These are phyloP conservation scores for Parazoanthus darwini DNA, from an alignment of 92 coral and sea anemone species.

Conservation along the genomic window DNA sequence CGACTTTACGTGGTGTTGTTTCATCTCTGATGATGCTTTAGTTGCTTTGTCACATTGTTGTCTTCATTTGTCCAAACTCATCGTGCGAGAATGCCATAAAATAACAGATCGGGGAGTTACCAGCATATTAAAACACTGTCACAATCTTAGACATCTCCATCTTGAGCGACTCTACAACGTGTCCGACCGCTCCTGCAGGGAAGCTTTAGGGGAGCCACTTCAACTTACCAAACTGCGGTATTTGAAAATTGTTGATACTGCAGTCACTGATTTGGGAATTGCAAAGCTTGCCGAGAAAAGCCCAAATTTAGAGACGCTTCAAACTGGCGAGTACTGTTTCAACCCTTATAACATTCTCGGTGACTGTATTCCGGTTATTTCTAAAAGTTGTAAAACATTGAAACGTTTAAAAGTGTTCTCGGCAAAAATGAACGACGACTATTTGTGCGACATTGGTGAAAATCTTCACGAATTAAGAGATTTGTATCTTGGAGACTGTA, in stretches of 20 bases:
- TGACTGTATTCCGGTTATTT: slow-evolving; percentile 58
- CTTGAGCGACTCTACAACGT: slow-evolving; percentile 72
- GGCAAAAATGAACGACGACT: slow-evolving; percentile 69
- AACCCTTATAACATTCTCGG: slow-evolving; percentile 72
- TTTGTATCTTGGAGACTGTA: slow-evolving; percentile 79
- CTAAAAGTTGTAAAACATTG: slow-evolving; percentile 64
- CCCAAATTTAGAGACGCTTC: slow-evolving; percentile 63
- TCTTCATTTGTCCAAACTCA: slow-evolving; percentile 54
- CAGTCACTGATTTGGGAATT: slow-evolving; percentile 71
- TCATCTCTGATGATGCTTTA: slow-evolving; percentile 78
- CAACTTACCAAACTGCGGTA: slow-evolving; percentile 57
- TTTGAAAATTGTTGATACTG: slow-evolving; percentile 71
- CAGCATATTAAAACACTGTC: slow-evolving; percentile 66
- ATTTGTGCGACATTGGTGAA: slow-evolving; percentile 58
- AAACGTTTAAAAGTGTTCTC: slow-evolving; percentile 64
- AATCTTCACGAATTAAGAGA: slow-evolving; percentile 60
- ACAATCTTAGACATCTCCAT: slow-evolving; percentile 54
- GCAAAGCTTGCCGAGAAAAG: slow-evolving; percentile 68
- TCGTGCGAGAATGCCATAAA: slow-evolving; percentile 82
- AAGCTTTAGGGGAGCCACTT: slow-evolving; percentile 19
- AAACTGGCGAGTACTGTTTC: slow-evolving; percentile 77
- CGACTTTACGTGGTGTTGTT: slow-evolving; percentile 86
- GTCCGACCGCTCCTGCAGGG: slow-evolving; percentile 56
- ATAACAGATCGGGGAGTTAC: slow-evolving; percentile 82
- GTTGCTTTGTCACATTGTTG: slow-evolving; percentile 64